phyloP scores from a whole-genome alignment of 2,888 invertebrate genomes.

The Chaetogeoica ovagalla region DNA sequence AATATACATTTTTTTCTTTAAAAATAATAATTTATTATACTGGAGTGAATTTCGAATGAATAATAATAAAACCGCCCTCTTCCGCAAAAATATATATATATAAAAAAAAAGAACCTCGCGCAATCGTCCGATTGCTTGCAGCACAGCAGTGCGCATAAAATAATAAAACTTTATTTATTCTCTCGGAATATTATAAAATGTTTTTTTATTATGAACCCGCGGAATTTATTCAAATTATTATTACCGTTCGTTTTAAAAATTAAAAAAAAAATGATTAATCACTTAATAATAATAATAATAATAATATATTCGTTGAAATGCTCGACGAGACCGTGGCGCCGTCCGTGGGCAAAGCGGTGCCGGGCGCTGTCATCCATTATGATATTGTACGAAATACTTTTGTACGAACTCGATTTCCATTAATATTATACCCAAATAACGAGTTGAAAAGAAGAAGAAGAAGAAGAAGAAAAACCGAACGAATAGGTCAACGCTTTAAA shows the following conservation, averaged over 20 bases:
- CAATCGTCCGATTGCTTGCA: neutral
- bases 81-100: too few relatives aligned
- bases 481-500: too few relatives aligned
- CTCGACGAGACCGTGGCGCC: neutral
- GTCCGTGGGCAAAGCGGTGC: neutral
- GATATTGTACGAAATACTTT: constrained; percentile 26
- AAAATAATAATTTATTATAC: too few relatives aligned
- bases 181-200: neutral
- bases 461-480: neutral
- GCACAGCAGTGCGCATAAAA: neutral
- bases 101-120: neutral
- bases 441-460: neutral
- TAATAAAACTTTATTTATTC: constrained; percentile 29
- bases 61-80: neutral
- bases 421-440: constrained; percentile 16
- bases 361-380: constrained; percentile 16
- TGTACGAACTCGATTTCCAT: constrained; percentile 26
- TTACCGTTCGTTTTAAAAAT: constrained; percentile 1
- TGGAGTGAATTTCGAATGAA: too few relatives aligned
- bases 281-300: neutral
- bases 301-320: constrained; percentile 20
- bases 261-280: constrained; percentile 37
- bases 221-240: constrained; percentile 30
- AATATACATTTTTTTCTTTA: too few relatives aligned
- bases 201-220: neutral